Evolutionary conservation across 2,888 invertebrate species (phyloP), one percentile per base, ranked within the genome.

Genomic region (Thecocarcelia acutangulata): DNA sequence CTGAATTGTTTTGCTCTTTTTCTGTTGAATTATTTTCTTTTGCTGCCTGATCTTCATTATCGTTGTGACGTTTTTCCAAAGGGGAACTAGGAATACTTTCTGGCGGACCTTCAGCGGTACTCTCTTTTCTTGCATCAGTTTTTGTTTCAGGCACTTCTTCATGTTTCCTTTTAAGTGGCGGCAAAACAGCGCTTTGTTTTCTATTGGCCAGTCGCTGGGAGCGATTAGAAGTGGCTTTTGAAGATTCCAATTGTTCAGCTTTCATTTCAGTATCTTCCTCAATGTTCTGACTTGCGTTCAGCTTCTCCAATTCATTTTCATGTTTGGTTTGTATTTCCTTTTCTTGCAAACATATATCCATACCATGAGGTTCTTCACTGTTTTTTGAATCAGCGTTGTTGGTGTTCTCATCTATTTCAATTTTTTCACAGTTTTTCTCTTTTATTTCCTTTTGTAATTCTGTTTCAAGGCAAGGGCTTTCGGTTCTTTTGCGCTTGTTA

Each of bases 1-100:
- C 52, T 28, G 21, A 2, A 40, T 13, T 3, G 15, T 66, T 83
- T 54, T 21, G 75, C 68, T 40, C 15, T 11, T 1, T 21, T 17
- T 52, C 56, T 37, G 50, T 11, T 54, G 28, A 1, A 44, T 33
- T 33, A 3, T 33, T 9, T 33, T 33, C 33, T 40, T 87, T 68
- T 90, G 89, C 1, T 88, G 87, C 28, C 89, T 85, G 2, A 89
- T 89, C 2, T 88, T 89, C 87, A 91, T 85, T 87, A 42, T 72
- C 80, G 11, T 24, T 70, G 19, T 42, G 17, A 12, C n/a, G 17
- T 40, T 56, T 75, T 63, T 46, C 56, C 28, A 63, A 17, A 42
- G 37, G 33, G 1, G 50, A 37, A 61, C 75, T 73, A 8, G 11
- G 48, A 8, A 12, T 9, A n/a, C 24, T 24, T 24, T 76, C 74